Percentiles rank a stretch among this genome's conserved stretches.
Conservation (phyloP, 2,113 vertebrate genomes). For the Cephalopterus ornatus region DNA sequence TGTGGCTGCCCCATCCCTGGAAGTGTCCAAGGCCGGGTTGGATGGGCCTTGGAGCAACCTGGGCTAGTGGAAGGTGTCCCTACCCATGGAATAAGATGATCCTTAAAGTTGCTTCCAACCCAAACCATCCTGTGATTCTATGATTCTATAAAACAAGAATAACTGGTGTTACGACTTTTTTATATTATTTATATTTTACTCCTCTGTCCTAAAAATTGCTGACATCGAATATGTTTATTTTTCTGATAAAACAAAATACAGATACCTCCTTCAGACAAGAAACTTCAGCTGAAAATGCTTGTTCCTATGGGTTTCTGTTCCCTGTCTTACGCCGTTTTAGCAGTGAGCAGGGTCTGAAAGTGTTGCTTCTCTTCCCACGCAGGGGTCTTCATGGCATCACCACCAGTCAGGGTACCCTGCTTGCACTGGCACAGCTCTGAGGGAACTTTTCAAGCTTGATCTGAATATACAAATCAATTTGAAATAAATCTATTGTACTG, state of each 20-base stretch:
- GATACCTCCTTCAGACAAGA: not conserved
- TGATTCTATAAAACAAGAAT: not conserved
- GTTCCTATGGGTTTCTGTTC: not conserved
- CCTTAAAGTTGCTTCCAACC: not conserved
- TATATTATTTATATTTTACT: not conserved
- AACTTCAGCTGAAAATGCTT: not conserved
- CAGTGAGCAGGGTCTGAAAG: accelerated
- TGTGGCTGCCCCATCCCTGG: not conserved
- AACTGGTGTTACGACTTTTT: accelerated
- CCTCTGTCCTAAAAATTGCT: not conserved
- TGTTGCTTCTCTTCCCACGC: not conserved
- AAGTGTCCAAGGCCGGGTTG: not conserved
- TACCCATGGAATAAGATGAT: accelerated
- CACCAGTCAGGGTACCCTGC: not conserved
- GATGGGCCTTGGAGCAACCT: accelerated
- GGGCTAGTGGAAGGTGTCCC: not conserved
- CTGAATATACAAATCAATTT: not conserved
- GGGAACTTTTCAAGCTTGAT: not conserved
- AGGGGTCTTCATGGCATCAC: accelerated
- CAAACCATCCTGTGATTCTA: not conserved
- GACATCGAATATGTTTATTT: not conserved
- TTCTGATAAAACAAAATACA: not conserved
- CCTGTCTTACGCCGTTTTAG: not conserved
- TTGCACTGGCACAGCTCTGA: not conserved
- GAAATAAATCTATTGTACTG: not conserved